Conservation (phyloP, 2,888 invertebrate species). For the Ctena decussata region DNA sequence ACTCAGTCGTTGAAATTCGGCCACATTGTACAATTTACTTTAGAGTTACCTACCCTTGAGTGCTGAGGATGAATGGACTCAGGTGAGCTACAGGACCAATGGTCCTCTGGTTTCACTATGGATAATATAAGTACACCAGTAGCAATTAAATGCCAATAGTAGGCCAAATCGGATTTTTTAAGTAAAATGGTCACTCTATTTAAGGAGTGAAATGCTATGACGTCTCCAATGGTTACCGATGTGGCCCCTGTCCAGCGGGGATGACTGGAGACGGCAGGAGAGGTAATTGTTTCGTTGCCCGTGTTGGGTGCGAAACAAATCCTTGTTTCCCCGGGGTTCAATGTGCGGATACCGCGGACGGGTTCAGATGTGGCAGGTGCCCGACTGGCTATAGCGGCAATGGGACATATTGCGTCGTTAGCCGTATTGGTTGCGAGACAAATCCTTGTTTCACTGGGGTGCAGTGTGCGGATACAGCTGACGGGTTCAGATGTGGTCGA, state of each 20-base stretch:
- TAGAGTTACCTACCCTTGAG: too few species aligned
- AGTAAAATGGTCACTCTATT: too few species aligned
- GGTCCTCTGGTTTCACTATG: too few species aligned
- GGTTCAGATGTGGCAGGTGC: constrained; percentile 80
- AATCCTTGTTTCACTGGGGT: constrained; percentile 71
- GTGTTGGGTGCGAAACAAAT: constrained; percentile 57
- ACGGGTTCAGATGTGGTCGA: constrained; percentile 78
- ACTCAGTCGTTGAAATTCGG: too few species aligned
- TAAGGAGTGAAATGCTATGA: constrained; percentile 77
- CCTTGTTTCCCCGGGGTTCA: constrained; percentile 71
- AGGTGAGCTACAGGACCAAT: too few species aligned
- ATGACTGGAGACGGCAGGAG: constrained; percentile 91
- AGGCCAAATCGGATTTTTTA: too few species aligned
- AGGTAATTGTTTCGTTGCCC: constrained; percentile 57
- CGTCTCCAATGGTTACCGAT: constrained; percentile 71
- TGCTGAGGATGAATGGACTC: too few species aligned
- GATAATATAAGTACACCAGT: too few species aligned
- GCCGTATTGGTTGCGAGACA: constrained; percentile 56
- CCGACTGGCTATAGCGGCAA: constrained; percentile 91
- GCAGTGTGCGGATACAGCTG: constrained; percentile 71
- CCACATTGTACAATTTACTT: too few species aligned
- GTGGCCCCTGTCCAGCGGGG: constrained; percentile 88
- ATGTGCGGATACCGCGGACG: constrained; percentile 74
- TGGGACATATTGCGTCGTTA: constrained; percentile 88
- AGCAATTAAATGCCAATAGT: too few species aligned